Percentiles rank a stretch among this genome's conserved stretches.
phyloP scores from a whole-genome alignment of 2,113 vertebrate genomes.

The Origma solitaria region DNA sequence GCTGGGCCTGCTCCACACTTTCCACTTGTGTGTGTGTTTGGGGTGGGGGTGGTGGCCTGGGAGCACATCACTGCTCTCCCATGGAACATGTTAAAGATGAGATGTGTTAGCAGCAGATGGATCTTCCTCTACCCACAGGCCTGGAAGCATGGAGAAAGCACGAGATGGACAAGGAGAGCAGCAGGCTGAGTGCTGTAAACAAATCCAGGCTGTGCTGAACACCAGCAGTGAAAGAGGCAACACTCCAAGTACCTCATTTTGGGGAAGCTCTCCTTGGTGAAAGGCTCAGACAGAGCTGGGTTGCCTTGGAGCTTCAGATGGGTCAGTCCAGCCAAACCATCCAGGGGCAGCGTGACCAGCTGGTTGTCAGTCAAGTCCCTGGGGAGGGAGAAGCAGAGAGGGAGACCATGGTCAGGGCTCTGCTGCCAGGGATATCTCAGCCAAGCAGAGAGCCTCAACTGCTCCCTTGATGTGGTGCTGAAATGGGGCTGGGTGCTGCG shows the following conservation, averaged over 20 bases:
- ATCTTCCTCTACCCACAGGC: not conserved
- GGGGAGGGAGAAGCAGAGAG: slow-evolving; percentile 8
- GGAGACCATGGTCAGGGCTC: not conserved
- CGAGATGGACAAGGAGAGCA: not conserved
- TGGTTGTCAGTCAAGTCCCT: slow-evolving; percentile 89
- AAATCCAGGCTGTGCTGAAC: not conserved
- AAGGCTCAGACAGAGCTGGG: slow-evolving; percentile 79
- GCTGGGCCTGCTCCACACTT: slow-evolving; percentile 2
- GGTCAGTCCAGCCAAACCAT: slow-evolving; percentile 81
- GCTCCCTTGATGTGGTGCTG: not conserved
- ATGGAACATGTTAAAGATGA: not conserved
- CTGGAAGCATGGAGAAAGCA: not conserved
- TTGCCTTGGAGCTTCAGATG: slow-evolving; percentile 93
- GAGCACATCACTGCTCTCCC: not conserved
- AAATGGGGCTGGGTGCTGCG: not conserved
- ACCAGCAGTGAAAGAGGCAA: not conserved
- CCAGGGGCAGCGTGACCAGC: slow-evolving; percentile 80
- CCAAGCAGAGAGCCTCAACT: not conserved
- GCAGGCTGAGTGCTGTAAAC: not conserved
- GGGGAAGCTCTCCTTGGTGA: slow-evolving; percentile 86
- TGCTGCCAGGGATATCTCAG: not conserved
- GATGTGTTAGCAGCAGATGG: not conserved
- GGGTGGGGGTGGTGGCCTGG: not conserved
- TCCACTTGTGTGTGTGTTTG: slow-evolving; percentile 7
- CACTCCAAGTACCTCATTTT: slow-evolving; percentile 81